These are phyloP conservation scores for Ctenomys sociabilis DNA, from an alignment of 2,113 vertebrate genomes.

Conservation along the genomic window DNA sequence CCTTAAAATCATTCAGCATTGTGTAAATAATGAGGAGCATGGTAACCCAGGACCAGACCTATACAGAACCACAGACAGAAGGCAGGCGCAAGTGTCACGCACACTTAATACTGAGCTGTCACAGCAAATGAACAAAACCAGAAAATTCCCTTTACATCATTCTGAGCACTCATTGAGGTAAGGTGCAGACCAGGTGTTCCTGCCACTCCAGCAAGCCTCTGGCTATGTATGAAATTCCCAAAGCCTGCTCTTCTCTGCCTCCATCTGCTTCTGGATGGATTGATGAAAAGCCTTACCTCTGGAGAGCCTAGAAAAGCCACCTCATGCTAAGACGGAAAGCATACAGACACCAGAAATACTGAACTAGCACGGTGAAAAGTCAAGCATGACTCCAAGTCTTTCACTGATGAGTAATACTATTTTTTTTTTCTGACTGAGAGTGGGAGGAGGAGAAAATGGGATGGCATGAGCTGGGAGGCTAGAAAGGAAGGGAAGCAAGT, in stretches of 20 bases:
- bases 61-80: neutral
- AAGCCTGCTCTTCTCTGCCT: neutral
- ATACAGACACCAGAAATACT: constrained; percentile 12
- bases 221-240: neutral
- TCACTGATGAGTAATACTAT: neutral
- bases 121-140: constrained; percentile 35
- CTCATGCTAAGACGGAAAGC: neutral
- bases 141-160: neutral
- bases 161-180: neutral
- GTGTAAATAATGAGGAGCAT: constrained; percentile 29
- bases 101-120: constrained; percentile 38
- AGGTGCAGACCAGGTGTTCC: neutral
- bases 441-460: neutral
- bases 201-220: neutral
- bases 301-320: constrained; percentile 41
- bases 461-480: neutral
- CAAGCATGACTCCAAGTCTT: neutral
- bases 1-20: constrained; percentile 34
- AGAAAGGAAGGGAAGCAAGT: neutral
- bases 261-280: constrained; percentile 12
- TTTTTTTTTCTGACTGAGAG: neutral
- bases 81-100: neutral
- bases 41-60: neutral
- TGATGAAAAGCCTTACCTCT: constrained; percentile 10
- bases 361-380: neutral